Percentiles rank a stretch among this genome's conserved stretches.
These are phyloP conservation scores for Pomatorhinus ruficollis DNA, from an alignment of 2,113 vertebrate species.

Conservation along the genomic window DNA sequence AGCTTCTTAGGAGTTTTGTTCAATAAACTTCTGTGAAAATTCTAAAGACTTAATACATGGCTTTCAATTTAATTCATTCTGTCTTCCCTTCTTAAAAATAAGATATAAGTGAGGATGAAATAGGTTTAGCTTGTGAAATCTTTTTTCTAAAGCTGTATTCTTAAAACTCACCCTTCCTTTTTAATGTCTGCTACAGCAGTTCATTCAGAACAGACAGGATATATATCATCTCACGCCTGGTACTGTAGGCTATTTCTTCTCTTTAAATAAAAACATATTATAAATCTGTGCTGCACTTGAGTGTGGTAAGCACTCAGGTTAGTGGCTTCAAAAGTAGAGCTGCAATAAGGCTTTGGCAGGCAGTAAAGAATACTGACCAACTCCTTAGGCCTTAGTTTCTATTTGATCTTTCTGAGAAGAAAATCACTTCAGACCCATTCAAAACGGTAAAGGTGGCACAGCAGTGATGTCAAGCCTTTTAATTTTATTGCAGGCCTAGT, in stretches of 20 bases:
- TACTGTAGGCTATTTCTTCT: slow-evolving; percentile 43
- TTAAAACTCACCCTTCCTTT: slow-evolving; percentile 44
- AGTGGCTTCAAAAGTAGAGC: slow-evolving; percentile 36
- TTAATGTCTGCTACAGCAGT: slow-evolving; percentile 39
- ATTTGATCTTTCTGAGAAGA: slow-evolving; percentile 21
- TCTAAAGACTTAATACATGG: slow-evolving; percentile 52
- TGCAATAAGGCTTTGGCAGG: slow-evolving; percentile 30
- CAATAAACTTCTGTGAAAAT: slow-evolving; percentile 57
- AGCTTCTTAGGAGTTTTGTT: slow-evolving; percentile 57
- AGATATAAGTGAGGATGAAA: slow-evolving; percentile 44
- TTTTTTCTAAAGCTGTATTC: slow-evolving; percentile 37
- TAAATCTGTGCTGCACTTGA: slow-evolving; percentile 43
- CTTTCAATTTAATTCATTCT: slow-evolving; percentile 60
- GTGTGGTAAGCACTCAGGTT: slow-evolving; percentile 24
- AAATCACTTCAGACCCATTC: slow-evolving; percentile 20
- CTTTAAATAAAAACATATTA: slow-evolving; percentile 66
- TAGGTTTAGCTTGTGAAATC: slow-evolving; percentile 31
- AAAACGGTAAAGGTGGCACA: not conserved
- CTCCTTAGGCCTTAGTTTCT: not conserved
- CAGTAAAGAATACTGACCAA: slow-evolving; percentile 2
- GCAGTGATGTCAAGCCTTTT: not conserved
- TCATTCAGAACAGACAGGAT: slow-evolving; percentile 35
- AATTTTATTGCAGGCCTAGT: not conserved
- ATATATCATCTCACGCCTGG: slow-evolving; percentile 12
- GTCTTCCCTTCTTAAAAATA: slow-evolving; percentile 50